phyloP scores from a whole-genome alignment of 1,140 invertebrate species.

The Cardiocondyla obscurior region DNA sequence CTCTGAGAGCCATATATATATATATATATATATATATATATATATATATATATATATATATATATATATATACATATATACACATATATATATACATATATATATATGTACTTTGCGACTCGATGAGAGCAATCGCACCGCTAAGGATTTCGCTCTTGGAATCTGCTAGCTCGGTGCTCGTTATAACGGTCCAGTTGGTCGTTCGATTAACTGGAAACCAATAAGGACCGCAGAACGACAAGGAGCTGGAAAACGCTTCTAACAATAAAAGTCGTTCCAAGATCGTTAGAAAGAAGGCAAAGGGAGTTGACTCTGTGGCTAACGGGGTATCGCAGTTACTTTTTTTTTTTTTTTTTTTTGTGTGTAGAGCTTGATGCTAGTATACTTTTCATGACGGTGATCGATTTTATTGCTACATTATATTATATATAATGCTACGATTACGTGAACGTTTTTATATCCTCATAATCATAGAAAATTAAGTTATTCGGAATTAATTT shows the following conservation, averaged over 20 bases:
- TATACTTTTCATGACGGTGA: background rate
- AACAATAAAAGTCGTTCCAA: constrained; percentile 46
- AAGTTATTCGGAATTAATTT: background rate
- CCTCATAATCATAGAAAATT: background rate
- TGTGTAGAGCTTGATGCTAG: background rate
- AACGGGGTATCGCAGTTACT: constrained; percentile 46
- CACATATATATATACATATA: no score
- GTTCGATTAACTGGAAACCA: constrained; percentile 69
- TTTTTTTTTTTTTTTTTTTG: no score
- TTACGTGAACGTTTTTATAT: background rate
- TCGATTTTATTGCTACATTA: background rate
- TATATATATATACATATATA: no score
- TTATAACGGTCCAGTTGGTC: constrained; percentile 67
- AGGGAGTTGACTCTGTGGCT: constrained; percentile 13
- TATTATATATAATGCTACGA: no score
- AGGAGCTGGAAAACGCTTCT: constrained; percentile 42
- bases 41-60: no score
- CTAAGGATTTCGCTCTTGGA: constrained; percentile 46
- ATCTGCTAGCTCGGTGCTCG: constrained; percentile 39
- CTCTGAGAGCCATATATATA: constrained; percentile 45
- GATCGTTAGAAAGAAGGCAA: constrained; percentile 22
- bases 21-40: no score
- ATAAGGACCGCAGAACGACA: constrained; percentile 52
- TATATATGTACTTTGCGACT: constrained; percentile 36
- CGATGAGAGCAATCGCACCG: constrained; percentile 33